Conservation (phyloP, 1,140 invertebrate species). For the Calycopis cecrops region DNA sequence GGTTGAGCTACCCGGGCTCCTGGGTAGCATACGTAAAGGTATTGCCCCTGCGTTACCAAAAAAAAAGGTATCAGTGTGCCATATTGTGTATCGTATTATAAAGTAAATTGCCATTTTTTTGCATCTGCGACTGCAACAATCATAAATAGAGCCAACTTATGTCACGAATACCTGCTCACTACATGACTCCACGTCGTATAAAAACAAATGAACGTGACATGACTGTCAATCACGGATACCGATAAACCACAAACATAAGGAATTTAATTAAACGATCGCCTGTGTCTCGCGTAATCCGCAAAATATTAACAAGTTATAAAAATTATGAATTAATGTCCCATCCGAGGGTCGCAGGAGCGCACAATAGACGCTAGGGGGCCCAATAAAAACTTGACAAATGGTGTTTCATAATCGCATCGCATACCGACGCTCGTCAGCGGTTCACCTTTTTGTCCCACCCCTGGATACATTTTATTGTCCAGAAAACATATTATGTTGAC, state of each 20-base stretch:
- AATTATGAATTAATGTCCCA: slow-evolving; percentile 66
- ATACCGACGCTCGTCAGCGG: slow-evolving; percentile 56
- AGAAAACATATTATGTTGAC: slow-evolving; percentile 27
- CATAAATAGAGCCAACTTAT: too few relatives aligned
- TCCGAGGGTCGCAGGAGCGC: slow-evolving; percentile 39
- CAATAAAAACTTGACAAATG: slow-evolving; percentile 75
- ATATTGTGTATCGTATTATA: too few relatives aligned
- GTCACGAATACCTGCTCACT: too few relatives aligned
- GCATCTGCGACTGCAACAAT: too few relatives aligned
- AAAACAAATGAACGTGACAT: too few relatives aligned
- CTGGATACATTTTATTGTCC: slow-evolving; percentile 22
- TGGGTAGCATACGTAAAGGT: too few relatives aligned
- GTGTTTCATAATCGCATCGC: slow-evolving; percentile 67
- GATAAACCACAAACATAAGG: slow-evolving; percentile 19
- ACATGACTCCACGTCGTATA: too few relatives aligned
- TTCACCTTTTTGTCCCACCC: slow-evolving; percentile 27
- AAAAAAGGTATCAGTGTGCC: too few relatives aligned
- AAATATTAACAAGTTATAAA: slow-evolving; percentile 69
- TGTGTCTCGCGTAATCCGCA: slow-evolving; percentile 34
- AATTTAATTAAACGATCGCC: slow-evolving; percentile 55
- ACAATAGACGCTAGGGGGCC: slow-evolving; percentile 60
- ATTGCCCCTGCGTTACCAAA: too few relatives aligned
- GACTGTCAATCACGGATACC: neutral
- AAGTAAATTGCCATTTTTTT: too few relatives aligned
- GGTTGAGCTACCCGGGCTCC: too few relatives aligned